These are phyloP conservation scores for Lochmaea crataegi DNA, from an alignment of 2,888 invertebrate species.

Conservation along the genomic window DNA sequence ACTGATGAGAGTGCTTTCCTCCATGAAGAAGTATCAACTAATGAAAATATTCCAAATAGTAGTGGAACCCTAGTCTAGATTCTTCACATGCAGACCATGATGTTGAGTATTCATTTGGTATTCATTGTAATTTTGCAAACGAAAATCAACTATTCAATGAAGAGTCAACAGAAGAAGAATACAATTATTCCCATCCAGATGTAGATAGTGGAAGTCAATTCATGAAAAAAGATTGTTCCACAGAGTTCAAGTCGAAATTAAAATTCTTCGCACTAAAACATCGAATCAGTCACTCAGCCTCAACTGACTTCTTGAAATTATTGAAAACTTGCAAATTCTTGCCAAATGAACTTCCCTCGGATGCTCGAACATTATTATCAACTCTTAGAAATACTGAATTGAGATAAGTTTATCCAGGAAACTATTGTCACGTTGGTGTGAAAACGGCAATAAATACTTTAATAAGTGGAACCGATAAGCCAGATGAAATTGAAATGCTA, in stretches of 20 bases:
- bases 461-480: neutral
- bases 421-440: slow-evolving; percentile 20
- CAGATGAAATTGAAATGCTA: slow-evolving; percentile 8
- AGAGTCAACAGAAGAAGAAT: slow-evolving; percentile 1
- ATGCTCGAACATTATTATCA: slow-evolving; percentile 20
- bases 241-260: slow-evolving; percentile 11
- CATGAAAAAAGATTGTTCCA: slow-evolving; percentile 8
- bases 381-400: slow-evolving; percentile 9
- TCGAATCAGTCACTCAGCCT: slow-evolving; percentile 14
- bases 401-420: slow-evolving; percentile 14
- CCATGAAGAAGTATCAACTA: neutral
- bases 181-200: slow-evolving; percentile 1
- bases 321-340: neutral
- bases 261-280: slow-evolving; percentile 4
- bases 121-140: slow-evolving; percentile 1
- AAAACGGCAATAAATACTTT: slow-evolving; percentile 17
- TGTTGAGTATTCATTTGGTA: slow-evolving; percentile 3
- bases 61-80: neutral
- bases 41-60: neutral
- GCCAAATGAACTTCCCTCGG: neutral
- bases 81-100: slow-evolving; percentile 2
- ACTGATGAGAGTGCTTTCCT: slow-evolving; percentile 5
- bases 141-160: neutral
- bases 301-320: slow-evolving; percentile 14
- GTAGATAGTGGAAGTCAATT: neutral